Conservation (phyloP, 1,140 invertebrate genomes). For the Aporrectodea caliginosa region DNA sequence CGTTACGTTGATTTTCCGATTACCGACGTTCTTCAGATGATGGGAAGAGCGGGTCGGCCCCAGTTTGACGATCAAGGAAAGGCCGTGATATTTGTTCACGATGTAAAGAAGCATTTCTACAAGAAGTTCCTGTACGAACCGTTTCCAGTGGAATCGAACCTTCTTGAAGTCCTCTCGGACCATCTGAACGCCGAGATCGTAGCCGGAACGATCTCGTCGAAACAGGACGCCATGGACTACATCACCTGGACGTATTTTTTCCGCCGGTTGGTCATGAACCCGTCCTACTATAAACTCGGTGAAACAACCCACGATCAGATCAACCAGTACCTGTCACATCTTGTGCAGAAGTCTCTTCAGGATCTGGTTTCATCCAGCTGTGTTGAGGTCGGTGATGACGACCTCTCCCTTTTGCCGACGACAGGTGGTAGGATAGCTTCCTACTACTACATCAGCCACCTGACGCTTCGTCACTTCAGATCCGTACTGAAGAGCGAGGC, state of each 20-base stretch:
- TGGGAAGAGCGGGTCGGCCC: conserved; percentile 93
- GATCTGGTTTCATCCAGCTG: conserved; percentile 73
- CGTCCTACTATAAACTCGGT: conserved; percentile 79
- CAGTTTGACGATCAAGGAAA: conserved; percentile 93
- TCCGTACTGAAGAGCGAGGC: conserved; percentile 65
- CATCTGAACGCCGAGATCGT: conserved; percentile 96
- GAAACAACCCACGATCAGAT: conserved; percentile 69
- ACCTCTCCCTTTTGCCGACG: conserved; percentile 68
- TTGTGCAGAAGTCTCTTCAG: conserved; percentile 74
- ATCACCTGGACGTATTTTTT: conserved; percentile 99
- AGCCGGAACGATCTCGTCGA: conserved; percentile 85
- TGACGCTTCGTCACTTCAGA: conserved; percentile 80
- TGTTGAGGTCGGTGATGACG: conserved; percentile 65
- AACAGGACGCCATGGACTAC: conserved; percentile 93
- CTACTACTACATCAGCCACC: conserved; percentile 94
- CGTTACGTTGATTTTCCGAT: conserved; percentile 99
- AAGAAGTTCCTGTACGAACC: conserved; percentile 99
- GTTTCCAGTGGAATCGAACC: conserved; percentile 93
- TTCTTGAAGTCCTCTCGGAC: conserved; percentile 85
- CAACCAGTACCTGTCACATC: conserved; percentile 61
- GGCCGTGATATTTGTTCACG: conserved; percentile 94
- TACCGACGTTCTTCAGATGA: conserved; percentile 95
- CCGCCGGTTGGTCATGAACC: conserved; percentile 86
- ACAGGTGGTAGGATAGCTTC: conserved; percentile 89
- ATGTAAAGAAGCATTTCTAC: conserved; percentile 98